Conservation (phyloP, 2,888 invertebrate species). For the Geotrupes spiniger region DNA sequence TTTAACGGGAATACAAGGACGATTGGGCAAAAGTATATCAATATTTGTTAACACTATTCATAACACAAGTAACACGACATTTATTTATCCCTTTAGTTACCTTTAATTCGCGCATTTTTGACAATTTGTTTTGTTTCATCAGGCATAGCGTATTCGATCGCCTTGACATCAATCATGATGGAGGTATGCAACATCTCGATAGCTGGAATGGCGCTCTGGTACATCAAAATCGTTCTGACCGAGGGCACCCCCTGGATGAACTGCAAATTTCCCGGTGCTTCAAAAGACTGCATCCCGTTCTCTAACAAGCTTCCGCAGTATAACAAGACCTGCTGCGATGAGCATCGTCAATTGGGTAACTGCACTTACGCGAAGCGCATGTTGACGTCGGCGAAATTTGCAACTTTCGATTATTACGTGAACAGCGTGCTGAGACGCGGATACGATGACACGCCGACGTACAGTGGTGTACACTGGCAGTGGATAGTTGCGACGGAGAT, state of each 20-base stretch:
- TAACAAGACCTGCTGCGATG: slow-evolving; percentile 3
- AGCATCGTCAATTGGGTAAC: slow-evolving; percentile 7
- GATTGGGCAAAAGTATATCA: no score
- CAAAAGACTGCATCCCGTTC: slow-evolving; percentile 3
- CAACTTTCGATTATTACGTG: slow-evolving; percentile 14
- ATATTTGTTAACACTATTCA: no score
- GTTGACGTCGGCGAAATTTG: slow-evolving; percentile 4
- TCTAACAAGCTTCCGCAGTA: no score
- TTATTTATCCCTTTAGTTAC: no score
- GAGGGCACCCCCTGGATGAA: slow-evolving; percentile 9
- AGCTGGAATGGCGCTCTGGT: slow-evolving; percentile 9
- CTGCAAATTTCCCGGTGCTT: slow-evolving; percentile 9
- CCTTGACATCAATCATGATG: neutral
- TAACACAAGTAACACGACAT: no score
- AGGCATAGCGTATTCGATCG: slow-evolving; percentile 19
- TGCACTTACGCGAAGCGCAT: slow-evolving; percentile 1
- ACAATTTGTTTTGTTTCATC: no score
- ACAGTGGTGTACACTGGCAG: neutral
- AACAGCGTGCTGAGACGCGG: slow-evolving; percentile 10
- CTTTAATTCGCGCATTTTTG: no score
- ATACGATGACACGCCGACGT: neutral
- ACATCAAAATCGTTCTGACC: slow-evolving; percentile 6
- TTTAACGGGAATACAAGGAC: no score
- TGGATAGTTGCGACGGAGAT: neutral
- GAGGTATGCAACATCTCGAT: slow-evolving; percentile 11